phyloP scores from a whole-genome alignment of 2,888 invertebrate species.

The Drosophila prolongata region DNA sequence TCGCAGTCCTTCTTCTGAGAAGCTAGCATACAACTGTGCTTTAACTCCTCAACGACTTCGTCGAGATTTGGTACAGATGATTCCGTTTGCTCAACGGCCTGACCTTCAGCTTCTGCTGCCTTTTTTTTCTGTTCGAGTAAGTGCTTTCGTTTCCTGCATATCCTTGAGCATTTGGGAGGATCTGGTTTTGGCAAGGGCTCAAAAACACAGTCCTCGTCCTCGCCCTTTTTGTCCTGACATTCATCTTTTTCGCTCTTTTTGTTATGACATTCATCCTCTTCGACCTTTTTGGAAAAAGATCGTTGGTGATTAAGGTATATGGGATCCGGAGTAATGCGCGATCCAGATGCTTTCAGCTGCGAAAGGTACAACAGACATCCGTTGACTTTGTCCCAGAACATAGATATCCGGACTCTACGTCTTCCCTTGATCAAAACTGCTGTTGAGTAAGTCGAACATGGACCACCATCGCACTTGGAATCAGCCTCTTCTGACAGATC shows the following conservation, averaged over 20 bases:
- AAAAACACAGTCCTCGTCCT: neutral
- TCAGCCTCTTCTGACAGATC: neutral
- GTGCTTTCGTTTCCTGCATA: constrained; percentile 15
- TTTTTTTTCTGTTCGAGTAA: neutral
- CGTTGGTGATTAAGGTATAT: constrained; percentile 4
- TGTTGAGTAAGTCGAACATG: neutral
- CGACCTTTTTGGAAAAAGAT: neutral
- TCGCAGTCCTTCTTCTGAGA: constrained; percentile 3
- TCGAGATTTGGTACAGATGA: neutral
- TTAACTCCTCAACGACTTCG: neutral
- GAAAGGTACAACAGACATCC: neutral
- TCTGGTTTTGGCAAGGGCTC: neutral
- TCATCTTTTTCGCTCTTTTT: neutral
- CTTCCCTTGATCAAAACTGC: neutral
- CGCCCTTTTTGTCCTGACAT: neutral
- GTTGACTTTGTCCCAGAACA: neutral
- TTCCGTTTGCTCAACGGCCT: neutral
- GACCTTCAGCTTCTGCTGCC: neutral
- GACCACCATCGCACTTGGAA: too few relatives aligned
- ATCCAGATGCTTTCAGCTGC: neutral
- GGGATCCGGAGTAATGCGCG: neutral
- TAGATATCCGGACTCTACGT: neutral
- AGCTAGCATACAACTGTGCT: neutral
- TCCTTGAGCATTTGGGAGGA: neutral
- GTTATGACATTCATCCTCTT: neutral